Evolutionary conservation across 2,888 invertebrate genomes (phyloP).

Genomic region (Pristionchus entomophagus): DNA sequence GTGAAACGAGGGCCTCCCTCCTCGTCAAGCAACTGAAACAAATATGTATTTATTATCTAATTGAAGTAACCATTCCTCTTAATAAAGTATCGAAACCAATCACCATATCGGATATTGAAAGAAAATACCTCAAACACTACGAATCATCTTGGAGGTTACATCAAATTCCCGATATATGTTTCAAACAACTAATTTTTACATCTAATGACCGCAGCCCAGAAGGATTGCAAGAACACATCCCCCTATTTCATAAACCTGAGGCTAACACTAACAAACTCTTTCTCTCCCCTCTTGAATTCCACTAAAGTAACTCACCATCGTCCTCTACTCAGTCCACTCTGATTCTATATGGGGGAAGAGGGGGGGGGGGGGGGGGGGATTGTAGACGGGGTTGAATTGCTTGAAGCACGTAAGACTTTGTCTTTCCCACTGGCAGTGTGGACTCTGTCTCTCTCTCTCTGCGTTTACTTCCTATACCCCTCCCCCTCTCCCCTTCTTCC

Average conservation of each 20-base stretch:
- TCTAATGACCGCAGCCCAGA: too few species aligned
- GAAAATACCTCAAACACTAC: neutral
- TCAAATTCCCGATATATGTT: too few species aligned
- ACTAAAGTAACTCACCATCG: neutral
- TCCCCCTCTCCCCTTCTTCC: neutral
- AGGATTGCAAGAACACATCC: too few species aligned
- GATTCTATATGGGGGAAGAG: neutral
- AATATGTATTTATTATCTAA: neutral
- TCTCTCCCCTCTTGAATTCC: neutral
- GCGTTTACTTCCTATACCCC: neutral
- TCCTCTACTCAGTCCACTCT: neutral
- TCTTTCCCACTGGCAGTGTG: neutral
- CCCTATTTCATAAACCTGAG: too few species aligned
- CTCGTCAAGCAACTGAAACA: conserved; percentile 46
- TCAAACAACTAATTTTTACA: too few species aligned
- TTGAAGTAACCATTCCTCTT: neutral
- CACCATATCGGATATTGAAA: neutral
- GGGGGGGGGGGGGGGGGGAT: neutral
- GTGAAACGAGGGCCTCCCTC: conserved; percentile 61
- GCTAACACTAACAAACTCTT: too few species aligned
- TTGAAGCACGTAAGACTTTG: conserved; percentile 1
- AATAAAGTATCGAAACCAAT: neutral
- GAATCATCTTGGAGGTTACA: too few species aligned
- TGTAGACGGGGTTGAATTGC: neutral
- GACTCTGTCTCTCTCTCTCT: conserved; percentile 18